Evolutionary conservation across 2,888 invertebrate species (phyloP).

Genomic region (Scaptomyza cyrtandrae): DNA sequence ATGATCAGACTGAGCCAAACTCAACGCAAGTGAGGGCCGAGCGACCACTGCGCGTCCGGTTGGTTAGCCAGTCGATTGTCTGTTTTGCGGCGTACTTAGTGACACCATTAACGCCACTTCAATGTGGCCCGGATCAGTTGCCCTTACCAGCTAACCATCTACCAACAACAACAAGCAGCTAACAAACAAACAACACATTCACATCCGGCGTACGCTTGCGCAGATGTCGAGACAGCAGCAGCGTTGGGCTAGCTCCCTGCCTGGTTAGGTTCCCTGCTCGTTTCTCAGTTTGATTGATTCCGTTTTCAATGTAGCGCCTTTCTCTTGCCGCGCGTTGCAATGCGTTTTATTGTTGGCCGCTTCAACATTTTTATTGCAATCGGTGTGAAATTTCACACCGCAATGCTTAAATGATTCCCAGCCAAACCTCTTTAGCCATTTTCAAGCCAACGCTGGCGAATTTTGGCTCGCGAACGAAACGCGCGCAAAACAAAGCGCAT

Average conservation of each 20-base stretch:
- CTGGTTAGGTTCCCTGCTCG: constrained; percentile 4
- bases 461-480: constrained; percentile 45
- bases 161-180: constrained; percentile 1
- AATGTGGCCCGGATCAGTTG: constrained; percentile 34
- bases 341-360: constrained; percentile 63
- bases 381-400: constrained; percentile 85
- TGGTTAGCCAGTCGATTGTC: constrained; percentile 36
- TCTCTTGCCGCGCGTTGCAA: constrained; percentile 40
- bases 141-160: constrained; percentile 13
- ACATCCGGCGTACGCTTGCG: constrained; percentile 74
- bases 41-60: constrained; percentile 32
- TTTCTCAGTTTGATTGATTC: constrained; percentile 80
- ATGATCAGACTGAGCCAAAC: constrained; percentile 73
- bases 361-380: constrained; percentile 77
- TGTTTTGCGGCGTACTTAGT: constrained; percentile 77
- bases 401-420: constrained; percentile 82
- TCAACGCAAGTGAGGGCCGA: constrained; percentile 38
- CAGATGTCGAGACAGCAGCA: constrained; percentile 51
- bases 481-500: constrained; percentile 9
- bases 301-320: constrained; percentile 73
- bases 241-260: constrained; percentile 9
- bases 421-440: constrained; percentile 26
- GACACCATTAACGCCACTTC: constrained; percentile 77
- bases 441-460: constrained; percentile 13
- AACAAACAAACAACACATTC: constrained; percentile 48